Percentiles rank a stretch among this genome's conserved stretches.
Evolutionary conservation across 2,113 vertebrate species (phyloP).

Genomic region (Oostethus manadensis): DNA sequence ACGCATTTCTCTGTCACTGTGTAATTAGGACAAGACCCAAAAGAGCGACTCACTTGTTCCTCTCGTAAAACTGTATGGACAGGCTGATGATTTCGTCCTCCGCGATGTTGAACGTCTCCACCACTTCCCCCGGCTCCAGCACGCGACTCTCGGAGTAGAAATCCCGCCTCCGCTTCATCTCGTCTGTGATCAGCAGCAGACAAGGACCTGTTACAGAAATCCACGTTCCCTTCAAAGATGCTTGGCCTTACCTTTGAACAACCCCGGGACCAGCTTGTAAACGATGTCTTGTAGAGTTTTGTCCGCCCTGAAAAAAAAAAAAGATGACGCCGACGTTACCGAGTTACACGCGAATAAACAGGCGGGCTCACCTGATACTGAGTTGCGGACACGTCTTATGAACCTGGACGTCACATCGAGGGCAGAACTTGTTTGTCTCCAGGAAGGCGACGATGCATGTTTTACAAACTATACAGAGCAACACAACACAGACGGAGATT

Average conservation of each 20-base stretch:
- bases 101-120: slow-evolving; percentile 76
- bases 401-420: slow-evolving; percentile 89
- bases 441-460: slow-evolving; percentile 93
- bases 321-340: too few relatives aligned
- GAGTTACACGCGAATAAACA: not conserved
- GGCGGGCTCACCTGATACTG: slow-evolving; percentile 79
- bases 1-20: too few relatives aligned
- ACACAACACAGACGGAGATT: not conserved
- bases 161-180: slow-evolving; percentile 89
- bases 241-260: slow-evolving; percentile 83
- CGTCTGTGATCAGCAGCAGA: slow-evolving; percentile 68
- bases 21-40: not conserved
- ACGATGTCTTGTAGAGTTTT: slow-evolving; percentile 94
- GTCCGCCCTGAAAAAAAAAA: slow-evolving; percentile 74
- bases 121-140: slow-evolving; percentile 76
- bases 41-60: slow-evolving; percentile 72
- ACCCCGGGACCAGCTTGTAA: slow-evolving; percentile 90
- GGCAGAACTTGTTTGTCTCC: slow-evolving; percentile 93
- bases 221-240: accelerated
- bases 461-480: slow-evolving; percentile 77
- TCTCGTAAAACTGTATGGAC: slow-evolving; percentile 89
- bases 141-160: slow-evolving; percentile 82
- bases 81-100: slow-evolving; percentile 91
- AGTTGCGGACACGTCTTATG: slow-evolving; percentile 90
- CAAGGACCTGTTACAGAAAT: not conserved